Evolutionary conservation across 2,113 vertebrate species (phyloP).

Genomic region (Eulacestoma nigropectus): DNA sequence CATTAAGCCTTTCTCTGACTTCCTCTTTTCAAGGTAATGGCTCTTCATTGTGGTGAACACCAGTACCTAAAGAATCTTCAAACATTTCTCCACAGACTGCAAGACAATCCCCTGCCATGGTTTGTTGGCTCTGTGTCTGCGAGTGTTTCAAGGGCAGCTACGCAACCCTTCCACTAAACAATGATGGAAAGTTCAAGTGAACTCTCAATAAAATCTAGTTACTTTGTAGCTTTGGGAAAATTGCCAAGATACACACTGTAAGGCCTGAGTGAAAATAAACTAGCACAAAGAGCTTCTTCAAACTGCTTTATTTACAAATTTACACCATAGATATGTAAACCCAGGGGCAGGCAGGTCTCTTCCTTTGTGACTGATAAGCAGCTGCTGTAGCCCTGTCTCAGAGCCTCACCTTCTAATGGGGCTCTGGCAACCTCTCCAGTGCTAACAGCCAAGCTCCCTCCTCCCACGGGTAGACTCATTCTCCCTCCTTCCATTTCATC

Average conservation of each 20-base stretch:
- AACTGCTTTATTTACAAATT: background rate
- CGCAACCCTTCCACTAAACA: background rate
- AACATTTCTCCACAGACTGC: background rate
- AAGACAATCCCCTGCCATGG: background rate
- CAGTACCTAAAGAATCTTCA: background rate
- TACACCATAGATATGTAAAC: background rate
- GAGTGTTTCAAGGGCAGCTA: background rate
- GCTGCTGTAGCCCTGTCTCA: background rate
- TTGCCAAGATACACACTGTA: background rate
- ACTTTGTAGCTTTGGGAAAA: background rate
- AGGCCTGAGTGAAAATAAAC: background rate
- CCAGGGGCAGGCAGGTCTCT: background rate
- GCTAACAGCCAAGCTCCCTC: background rate
- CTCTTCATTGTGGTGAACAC: background rate
- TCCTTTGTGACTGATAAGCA: background rate
- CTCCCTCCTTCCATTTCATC: background rate
- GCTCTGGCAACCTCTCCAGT: background rate
- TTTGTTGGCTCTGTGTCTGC: background rate
- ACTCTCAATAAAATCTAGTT: background rate
- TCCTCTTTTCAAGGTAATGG: background rate
- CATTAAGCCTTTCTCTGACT: background rate
- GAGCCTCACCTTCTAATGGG: background rate
- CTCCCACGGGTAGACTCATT: background rate
- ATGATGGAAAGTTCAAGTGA: background rate
- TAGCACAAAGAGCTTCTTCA: constrained; percentile 10